Evolutionary conservation across 2,888 invertebrate species (phyloP), one percentile per base, ranked within the genome.

Genomic region (Stomorhina lunata): DNA sequence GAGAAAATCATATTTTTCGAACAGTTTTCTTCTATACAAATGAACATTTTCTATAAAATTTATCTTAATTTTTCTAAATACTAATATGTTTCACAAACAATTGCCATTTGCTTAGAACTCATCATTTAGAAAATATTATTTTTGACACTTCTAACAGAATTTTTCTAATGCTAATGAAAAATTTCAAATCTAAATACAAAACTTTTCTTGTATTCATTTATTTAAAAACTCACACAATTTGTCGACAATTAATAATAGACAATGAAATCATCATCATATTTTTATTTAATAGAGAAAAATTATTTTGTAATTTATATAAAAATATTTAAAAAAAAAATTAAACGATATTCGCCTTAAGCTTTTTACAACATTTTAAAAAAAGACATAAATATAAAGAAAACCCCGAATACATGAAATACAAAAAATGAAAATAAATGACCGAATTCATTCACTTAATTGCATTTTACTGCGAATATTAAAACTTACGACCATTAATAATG

Each of bases 251-350:
- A 79, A 79, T 79, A 66, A 79, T 66, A 72, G 17, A 50, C 29
- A 59, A 79, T 79, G 79, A 79, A 73, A 79, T 79, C 79, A 79
- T 73, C 48, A 20, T 61, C n/a, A 43, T 57, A n/a, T n/a, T n/a
- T n/a, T n/a, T n/a, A n/a, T 66, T 73, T 22, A 50, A 63, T 9
- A 63, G 0, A 40, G 50, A 69, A n/a, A 32, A 25, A 34, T n/a
- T n/a, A 50, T 29, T 9, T 22, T 22, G 9, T 4, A 1, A 40
- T 4, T 22, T 20, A 37, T 50, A 15, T 32, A 43, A n/a, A 15
- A 43, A 43, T 43, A 15, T 43, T 15, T 1, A 1, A 43, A 43
- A 43, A 43, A 29, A 37, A 25, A 72, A 20, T 32, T 63, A 45
- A 78, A 78, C 55, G 29, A 53, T 32, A 3, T 9, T 57, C 45